These are phyloP conservation scores for Gari tellinella DNA, from an alignment of 2,888 invertebrate species.

Conservation along the genomic window DNA sequence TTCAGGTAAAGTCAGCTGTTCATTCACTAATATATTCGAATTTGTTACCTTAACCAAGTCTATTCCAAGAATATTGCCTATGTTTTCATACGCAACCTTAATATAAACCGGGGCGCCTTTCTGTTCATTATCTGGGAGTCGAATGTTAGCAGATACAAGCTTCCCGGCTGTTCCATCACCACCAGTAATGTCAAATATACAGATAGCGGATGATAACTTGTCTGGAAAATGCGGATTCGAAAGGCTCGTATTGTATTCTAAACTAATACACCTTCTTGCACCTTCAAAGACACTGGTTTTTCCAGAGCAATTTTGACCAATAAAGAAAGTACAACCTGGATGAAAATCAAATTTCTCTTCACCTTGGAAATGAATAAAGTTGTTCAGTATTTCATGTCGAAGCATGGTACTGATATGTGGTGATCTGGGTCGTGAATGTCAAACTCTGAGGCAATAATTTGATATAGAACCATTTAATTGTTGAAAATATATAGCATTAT, in stretches of 20 bases:
- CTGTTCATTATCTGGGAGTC: neutral
- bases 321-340: slow-evolving; percentile 8
- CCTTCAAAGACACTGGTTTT: slow-evolving; percentile 16
- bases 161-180: neutral
- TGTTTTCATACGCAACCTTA: neutral
- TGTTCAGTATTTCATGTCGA: slow-evolving; percentile 4
- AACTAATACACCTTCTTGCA: slow-evolving; percentile 12
- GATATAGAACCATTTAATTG: too few species aligned
- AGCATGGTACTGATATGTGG: too few species aligned
- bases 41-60: slow-evolving; percentile 1
- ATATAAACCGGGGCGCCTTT: neutral
- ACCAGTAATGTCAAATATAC: slow-evolving; percentile 1
- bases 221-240: slow-evolving; percentile 3
- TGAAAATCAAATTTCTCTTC: slow-evolving; percentile 3
- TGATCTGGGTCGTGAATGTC: too few species aligned
- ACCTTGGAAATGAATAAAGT: slow-evolving; percentile 21
- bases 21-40: neutral
- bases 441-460: too few species aligned
- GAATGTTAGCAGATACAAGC: neutral
- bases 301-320: slow-evolving; percentile 15
- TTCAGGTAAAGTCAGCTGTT: too few species aligned
- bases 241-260: neutral
- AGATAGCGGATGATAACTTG: slow-evolving; percentile 6
- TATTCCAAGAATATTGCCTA: neutral
- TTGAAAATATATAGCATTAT: too few species aligned